Base-by-base conservation (phyloP, 2,797 vertebrate genomes). In the Coranthus polyacanthus region DNA sequence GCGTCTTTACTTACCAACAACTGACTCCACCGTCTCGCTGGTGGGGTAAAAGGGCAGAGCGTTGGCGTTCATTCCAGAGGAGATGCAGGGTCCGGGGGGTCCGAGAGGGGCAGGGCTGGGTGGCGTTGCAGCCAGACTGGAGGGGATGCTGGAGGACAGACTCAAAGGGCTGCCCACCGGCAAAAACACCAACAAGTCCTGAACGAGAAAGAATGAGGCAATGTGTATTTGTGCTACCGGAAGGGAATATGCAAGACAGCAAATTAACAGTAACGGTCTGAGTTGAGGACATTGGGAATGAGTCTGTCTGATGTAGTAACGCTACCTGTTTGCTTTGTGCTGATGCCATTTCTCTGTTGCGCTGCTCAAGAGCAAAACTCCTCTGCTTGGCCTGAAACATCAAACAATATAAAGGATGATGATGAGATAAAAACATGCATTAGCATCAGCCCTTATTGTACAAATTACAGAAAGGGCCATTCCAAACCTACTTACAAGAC, bases 31-130 rank as follows among this genome's bases (percentile, higher is more conserved):
- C 0, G 98, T 99, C 92, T 98, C 97, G 57, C 97, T 99, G 90
- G 98, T 97, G 63, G 98, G 98, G 83, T 99, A 99, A 90, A 99
- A 99, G 56, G 98, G 98, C 88, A 99, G 93, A 37, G 97, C 97
- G 29, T 99, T 99, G 84, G 97, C 97, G 46, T 99, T 99, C 98
- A 99, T 99, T 90, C 97, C 97, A 5, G 97, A 95, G 51, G 95
- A 88, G 47, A 95, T 93, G 89, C 95, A 90, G 74, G 93, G 91
- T 76, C 95, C 95, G 0, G 92, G 94, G 0, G 93, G 94, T 66
- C 96, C 97, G 0, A 95, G 95, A 15, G 96, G 94, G 45, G 95
- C 91, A 0, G 96, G 97, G 92, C 96, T 98, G 0, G 98, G 98
- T 2, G 98, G 98, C 0, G 98, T 98, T 69, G 98, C 96, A 22